A percentile compares a stretch with the other conserved stretches of the same genome.
Conservation (phyloP, 2,113 vertebrate species). For the Amphiprion ocellaris region DNA sequence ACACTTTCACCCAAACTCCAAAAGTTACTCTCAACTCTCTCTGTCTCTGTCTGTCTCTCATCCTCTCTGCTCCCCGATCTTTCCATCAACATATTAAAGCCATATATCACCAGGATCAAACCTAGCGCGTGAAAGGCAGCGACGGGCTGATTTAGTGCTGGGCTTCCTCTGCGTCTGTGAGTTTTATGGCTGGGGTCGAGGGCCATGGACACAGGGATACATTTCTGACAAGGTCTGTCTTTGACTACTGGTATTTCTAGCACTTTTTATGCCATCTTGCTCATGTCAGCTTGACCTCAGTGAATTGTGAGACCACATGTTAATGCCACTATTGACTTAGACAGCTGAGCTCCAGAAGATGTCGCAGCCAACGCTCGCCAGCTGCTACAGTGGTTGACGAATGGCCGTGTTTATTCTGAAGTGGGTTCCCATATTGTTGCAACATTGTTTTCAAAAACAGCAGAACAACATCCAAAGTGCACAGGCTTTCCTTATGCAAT, state of each 20-base stretch:
- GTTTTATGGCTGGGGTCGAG: slow-evolving; percentile 78
- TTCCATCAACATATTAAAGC: slow-evolving; percentile 75
- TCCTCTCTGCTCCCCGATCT: slow-evolving; percentile 29
- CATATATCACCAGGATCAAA: slow-evolving; percentile 77
- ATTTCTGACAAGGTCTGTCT: slow-evolving; percentile 73
- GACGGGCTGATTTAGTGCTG: slow-evolving; percentile 73
- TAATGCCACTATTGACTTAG: slow-evolving; percentile 69
- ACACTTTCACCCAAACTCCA: background rate
- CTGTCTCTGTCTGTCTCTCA: slow-evolving; percentile 5
- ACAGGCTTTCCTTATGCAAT: background rate
- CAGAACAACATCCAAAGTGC: background rate
- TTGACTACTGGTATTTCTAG: slow-evolving; percentile 65
- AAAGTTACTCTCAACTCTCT: background rate
- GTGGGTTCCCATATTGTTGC: slow-evolving; percentile 11
- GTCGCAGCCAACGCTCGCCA: slow-evolving; percentile 28
- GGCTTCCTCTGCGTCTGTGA: slow-evolving; percentile 70
- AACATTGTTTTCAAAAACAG: background rate
- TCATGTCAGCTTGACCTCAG: slow-evolving; percentile 54
- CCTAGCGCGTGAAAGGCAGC: slow-evolving; percentile 54
- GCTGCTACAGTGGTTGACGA: slow-evolving; percentile 37
- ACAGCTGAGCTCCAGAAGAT: slow-evolving; percentile 52
- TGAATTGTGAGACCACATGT: slow-evolving; percentile 70
- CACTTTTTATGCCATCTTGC: slow-evolving; percentile 51
- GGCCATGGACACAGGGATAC: slow-evolving; percentile 73
- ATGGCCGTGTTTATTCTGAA: background rate